Evolutionary conservation across 2,113 vertebrate species (phyloP), one percentile per base, ranked within the genome.

Genomic region (Cathartes aura): DNA sequence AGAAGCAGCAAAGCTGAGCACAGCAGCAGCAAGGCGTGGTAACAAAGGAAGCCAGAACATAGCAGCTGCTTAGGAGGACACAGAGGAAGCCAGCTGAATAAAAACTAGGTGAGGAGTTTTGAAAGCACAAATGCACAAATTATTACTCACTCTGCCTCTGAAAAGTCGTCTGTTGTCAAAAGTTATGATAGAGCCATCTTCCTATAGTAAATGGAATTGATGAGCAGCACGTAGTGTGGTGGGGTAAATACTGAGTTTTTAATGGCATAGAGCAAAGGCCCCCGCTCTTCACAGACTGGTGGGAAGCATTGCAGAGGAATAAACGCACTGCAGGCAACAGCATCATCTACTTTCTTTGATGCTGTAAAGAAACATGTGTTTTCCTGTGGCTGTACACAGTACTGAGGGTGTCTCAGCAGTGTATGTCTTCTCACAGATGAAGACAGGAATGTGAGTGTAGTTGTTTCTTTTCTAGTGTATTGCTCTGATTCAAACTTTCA

Each of bases 201-300:
- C 32, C 16, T 76, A 9, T 1, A 45, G 27, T 8, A 79, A 74
- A 50, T 22, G 17, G 20, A 50, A 71, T 9, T 48, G 32, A 53
- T 32, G 15, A 81, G 36, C 36, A 87, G n/a, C 19, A 27, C 0
- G 0, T 19, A 34, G 29, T 12, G 11, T 15, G 27, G 17, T 84
- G 34, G 18, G 16, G 16, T 48, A 45, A 92, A 42, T 6, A 17
- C 8, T 13, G 42, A 53, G 8, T 8, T 38, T 94, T 82, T 36
- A 74, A 47, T 15, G 17, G 5, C 10, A 5, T 4, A 36, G 87
- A 67, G 34, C 14, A 79, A 71, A 79, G 38, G 5, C 1, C 6
- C 6, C 11, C 1, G 2, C 0, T 30, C 45, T 87, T 59, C 47
- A 67, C 3, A 17, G 60, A 27, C 36, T 43, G 8, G 22, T 50